Evolutionary conservation across 2,113 vertebrate genomes (phyloP).

Genomic region (Psophia crepitans): DNA sequence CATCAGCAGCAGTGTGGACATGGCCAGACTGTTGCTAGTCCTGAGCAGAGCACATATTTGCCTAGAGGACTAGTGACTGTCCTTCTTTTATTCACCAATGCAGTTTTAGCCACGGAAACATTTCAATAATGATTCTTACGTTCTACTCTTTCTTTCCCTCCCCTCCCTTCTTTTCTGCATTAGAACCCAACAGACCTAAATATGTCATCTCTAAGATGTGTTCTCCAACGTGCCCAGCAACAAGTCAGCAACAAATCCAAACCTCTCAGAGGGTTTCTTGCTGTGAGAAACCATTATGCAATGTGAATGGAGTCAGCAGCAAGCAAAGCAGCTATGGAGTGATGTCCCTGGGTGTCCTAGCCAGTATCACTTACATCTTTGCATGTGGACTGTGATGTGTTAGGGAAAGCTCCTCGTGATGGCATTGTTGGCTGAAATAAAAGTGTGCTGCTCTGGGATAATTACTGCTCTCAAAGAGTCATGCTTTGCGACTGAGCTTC

Average conservation of each 20-base stretch:
- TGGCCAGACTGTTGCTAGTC: background rate
- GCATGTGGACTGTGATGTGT: background rate
- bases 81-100: background rate
- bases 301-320: constrained; percentile 22
- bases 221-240: background rate
- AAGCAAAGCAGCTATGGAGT: background rate
- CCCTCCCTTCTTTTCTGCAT: accelerated
- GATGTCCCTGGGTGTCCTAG: constrained; percentile 14
- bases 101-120: background rate
- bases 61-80: no score
- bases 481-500: background rate
- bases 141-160: background rate
- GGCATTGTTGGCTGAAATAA: constrained; percentile 15
- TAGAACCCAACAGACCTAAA: constrained; percentile 35
- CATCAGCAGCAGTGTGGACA: background rate
- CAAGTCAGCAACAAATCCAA: constrained; percentile 1
- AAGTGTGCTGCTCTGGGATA: background rate
- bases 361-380: background rate
- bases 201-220: constrained; percentile 55
- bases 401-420: background rate
- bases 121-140: background rate
- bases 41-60: background rate
- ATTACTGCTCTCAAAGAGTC: background rate
- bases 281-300: constrained; percentile 52
- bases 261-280: background rate